Conservation (phyloP, 2,113 vertebrate species). For the Gymnogyps californianus region DNA sequence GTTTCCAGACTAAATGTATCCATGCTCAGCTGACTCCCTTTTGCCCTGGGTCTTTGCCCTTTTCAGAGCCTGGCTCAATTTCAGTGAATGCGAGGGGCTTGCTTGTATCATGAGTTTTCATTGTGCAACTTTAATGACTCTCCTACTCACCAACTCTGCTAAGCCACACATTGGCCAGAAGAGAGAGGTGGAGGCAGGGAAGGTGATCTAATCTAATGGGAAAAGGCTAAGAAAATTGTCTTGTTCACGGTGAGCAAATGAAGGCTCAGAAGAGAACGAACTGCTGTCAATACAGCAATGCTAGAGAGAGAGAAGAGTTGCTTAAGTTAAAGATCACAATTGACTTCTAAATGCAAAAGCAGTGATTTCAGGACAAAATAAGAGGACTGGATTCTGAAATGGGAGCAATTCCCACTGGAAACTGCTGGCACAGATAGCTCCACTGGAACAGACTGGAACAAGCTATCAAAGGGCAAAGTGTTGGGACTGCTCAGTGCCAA, state of each 20-base stretch:
- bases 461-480: not conserved
- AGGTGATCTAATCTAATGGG: not conserved
- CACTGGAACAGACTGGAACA: not conserved
- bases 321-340: not conserved
- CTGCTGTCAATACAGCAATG: not conserved
- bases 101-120: not conserved
- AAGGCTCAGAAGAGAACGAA: not conserved
- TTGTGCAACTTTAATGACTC: not conserved
- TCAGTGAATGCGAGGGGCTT: not conserved
- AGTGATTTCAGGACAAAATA: not conserved
- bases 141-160: not conserved
- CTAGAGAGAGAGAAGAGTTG: not conserved
- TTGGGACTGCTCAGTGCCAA: not conserved
- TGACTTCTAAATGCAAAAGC: not conserved
- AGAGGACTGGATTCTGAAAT: not conserved
- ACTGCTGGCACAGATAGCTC: not conserved
- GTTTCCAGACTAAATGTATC: not conserved
- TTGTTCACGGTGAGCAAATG: not conserved
- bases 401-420: not conserved
- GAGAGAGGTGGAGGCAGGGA: not conserved
- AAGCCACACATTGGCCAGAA: not conserved
- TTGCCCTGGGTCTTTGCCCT: not conserved
- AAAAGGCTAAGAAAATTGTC: not conserved
- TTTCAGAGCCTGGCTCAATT: not conserved
- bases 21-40: not conserved